Conservation (phyloP, 2,797 vertebrate genomes). For the Falco cherrug region DNA sequence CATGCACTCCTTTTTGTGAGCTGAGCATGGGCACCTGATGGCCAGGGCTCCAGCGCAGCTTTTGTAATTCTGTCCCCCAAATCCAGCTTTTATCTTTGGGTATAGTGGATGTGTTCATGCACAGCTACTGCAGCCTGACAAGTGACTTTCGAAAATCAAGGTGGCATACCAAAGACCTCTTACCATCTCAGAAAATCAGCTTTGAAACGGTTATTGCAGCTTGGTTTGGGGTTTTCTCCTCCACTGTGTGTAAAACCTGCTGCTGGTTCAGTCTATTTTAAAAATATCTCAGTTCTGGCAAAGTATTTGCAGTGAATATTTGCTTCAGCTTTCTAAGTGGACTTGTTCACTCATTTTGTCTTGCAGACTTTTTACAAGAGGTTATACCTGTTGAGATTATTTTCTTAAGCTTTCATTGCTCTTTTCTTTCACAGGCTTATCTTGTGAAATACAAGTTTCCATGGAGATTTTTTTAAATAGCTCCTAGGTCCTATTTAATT, state of each 20-base stretch:
- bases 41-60: neutral
- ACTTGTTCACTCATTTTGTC: neutral
- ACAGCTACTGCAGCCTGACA: neutral
- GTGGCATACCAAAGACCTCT: neutral
- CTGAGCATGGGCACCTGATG: neutral
- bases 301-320: neutral
- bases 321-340: slow-evolving; percentile 11
- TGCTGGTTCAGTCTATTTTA: neutral
- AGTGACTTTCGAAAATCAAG: neutral
- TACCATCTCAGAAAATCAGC: neutral
- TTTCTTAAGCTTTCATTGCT: neutral
- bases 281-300: slow-evolving; percentile 18
- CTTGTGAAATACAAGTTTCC: slow-evolving; percentile 46
- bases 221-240: neutral
- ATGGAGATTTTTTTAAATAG: slow-evolving; percentile 29
- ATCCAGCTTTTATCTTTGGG: neutral
- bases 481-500: slow-evolving; percentile 36
- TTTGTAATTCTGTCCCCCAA: neutral
- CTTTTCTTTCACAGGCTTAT: slow-evolving; percentile 19
- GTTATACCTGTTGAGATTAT: neutral
- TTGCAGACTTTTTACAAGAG: neutral
- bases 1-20: neutral
- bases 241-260: neutral
- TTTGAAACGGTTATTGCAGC: neutral
- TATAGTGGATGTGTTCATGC: neutral